Percentiles rank a stretch among this genome's conserved stretches.
These are phyloP conservation scores for Ochlodes sylvanus DNA, from an alignment of 2,888 invertebrate genomes.

Conservation along the genomic window DNA sequence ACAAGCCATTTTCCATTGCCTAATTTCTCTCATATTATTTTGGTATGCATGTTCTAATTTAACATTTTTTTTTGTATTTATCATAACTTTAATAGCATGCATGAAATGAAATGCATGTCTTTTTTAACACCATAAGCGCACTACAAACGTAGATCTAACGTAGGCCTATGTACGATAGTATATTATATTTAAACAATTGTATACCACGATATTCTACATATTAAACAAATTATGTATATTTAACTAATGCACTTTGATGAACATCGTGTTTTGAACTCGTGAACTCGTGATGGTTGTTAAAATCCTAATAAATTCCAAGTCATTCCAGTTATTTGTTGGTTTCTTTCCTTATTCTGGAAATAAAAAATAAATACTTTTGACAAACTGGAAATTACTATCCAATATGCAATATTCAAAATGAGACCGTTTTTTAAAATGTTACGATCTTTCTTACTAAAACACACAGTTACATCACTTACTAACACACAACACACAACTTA, in stretches of 20 bases:
- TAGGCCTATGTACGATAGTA: slow-evolving; percentile 9
- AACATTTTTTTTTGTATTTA: not conserved
- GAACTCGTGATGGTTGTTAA: not conserved
- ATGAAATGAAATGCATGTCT: not conserved
- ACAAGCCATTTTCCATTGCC: not conserved
- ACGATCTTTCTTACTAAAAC: too few species aligned
- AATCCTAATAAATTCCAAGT: not conserved
- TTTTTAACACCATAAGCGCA: slow-evolving; percentile 5
- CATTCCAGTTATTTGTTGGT: too few species aligned
- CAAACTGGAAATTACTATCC: not conserved
- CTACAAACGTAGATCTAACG: slow-evolving; percentile 3
- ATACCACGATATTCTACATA: slow-evolving; percentile 1
- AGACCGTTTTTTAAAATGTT: not conserved
- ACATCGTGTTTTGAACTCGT: not conserved
- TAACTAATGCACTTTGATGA: slow-evolving; percentile 13
- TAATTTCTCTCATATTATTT: slow-evolving; percentile 7
- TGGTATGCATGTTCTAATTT: slow-evolving; percentile 4
- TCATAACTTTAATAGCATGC: not conserved
- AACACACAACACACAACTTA: too few species aligned
- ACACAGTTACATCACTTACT: too few species aligned
- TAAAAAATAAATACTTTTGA: not conserved
- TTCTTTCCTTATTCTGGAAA: not conserved
- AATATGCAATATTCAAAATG: not conserved
- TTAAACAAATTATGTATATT: slow-evolving; percentile 9
- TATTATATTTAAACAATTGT: slow-evolving; percentile 9